phyloP scores from a whole-genome alignment of 1,140 invertebrate genomes.

The Leptopilina clavipes region DNA sequence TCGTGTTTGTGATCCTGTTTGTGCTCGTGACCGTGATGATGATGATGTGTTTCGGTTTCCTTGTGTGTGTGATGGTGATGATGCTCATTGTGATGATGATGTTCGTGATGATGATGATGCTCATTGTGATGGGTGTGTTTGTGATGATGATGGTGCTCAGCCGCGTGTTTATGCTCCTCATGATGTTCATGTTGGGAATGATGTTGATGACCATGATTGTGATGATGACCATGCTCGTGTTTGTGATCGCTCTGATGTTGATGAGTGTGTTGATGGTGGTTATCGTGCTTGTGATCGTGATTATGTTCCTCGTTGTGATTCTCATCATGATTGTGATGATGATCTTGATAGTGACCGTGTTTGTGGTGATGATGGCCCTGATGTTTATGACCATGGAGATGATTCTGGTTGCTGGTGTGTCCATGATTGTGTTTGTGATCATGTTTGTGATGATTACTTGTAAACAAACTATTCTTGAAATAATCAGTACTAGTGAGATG shows the following conservation, averaged over 20 bases:
- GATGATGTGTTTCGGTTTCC: constrained; percentile 29
- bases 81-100: constrained; percentile 49
- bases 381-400: constrained; percentile 65
- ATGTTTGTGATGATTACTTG: constrained; percentile 57
- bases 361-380: constrained; percentile 54
- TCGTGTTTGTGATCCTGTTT: constrained; percentile 35
- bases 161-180: constrained; percentile 37
- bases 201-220: constrained; percentile 39
- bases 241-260: background rate
- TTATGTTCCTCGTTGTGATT: background rate
- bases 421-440: constrained; percentile 56
- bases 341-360: constrained; percentile 56
- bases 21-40: constrained; percentile 44
- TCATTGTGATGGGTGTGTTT: constrained; percentile 45
- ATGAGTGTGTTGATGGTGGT: background rate
- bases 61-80: constrained; percentile 45
- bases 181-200: constrained; percentile 47
- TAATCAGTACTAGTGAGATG: background rate
- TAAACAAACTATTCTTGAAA: constrained; percentile 41
- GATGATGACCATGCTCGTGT: background rate
- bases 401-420: constrained; percentile 61
- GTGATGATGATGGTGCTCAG: constrained; percentile 46
- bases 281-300: background rate
- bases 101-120: constrained; percentile 49
- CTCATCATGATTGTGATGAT: constrained; percentile 50